Base-by-base conservation (phyloP, 2,113 vertebrate genomes). In the Loxodonta africana region DNA sequence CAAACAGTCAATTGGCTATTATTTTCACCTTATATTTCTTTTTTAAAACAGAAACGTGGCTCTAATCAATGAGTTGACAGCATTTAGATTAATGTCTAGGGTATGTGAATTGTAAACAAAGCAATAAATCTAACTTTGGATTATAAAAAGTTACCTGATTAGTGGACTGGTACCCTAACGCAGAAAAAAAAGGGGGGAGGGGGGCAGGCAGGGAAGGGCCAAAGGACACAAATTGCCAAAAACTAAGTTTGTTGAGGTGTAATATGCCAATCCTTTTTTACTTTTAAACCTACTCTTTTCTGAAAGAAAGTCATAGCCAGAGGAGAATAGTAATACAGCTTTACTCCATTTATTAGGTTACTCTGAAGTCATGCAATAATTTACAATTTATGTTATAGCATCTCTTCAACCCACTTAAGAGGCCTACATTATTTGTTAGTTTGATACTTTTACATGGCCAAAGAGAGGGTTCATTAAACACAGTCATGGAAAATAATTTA, bases 1-100 rank as follows among this genome's bases (percentile, higher is more conserved):
- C 30, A 76, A 80, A 81, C 3, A 44, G 67, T 25, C 20, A 76
- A 69, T 12, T 51, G 10, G 26, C 0, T 37, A 62, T 37, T 94
- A 26, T 20, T 85, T 93, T 69, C 84, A 65, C 78, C 71, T 69
- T 80, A 0, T 12, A 53, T 33, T 85, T 94, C 65, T 74, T 48
- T 82, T 63, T 86, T 83, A 21, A 65, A 84, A 83, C n/a, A 90
- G 90, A 93, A 83, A 95, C 53, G 30, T 83, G 33, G 25, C 67
- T 71, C 30, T 77, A 83, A 90, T 80, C 26, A 69, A 78, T 67
- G 25, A 86, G 67, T 8, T 62, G n/a, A 63, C 8, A 84, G 82
- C 25, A 88, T 41, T 69, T 23, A 94, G 73, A 65, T 60, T 74
- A 37, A 37, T 67, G 91, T 69, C 51, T 81, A 25, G 37, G 73